These are phyloP conservation scores for Gambusia yucatana DNA, from an alignment of 2,797 vertebrate genomes.

Conservation along the genomic window DNA sequence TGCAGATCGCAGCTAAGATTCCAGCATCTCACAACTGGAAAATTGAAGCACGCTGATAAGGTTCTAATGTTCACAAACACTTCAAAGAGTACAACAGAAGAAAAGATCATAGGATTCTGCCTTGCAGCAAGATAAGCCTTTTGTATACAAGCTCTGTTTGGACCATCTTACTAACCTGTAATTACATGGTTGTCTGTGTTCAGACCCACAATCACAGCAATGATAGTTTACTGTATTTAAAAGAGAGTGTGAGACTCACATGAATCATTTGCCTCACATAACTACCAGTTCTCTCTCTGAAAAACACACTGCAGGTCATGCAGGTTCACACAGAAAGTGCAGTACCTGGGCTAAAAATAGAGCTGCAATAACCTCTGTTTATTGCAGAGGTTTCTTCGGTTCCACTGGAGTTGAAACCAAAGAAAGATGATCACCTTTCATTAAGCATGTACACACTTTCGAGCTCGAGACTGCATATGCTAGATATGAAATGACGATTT, in stretches of 20 bases:
- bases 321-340: background rate
- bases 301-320: conserved; percentile 6
- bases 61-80: background rate
- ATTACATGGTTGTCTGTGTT: conserved; percentile 49
- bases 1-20: too few relatives aligned
- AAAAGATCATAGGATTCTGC: background rate
- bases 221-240: conserved; percentile 27
- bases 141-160: conserved; percentile 34
- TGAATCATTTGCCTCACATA: conserved; percentile 15
- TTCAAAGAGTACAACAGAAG: background rate
- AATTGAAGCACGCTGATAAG: background rate
- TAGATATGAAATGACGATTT: background rate
- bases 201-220: conserved; percentile 61
- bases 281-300: conserved; percentile 23
- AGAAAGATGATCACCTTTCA: background rate
- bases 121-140: conserved; percentile 24
- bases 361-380: background rate
- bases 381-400: too few relatives aligned
- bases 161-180: conserved; percentile 47
- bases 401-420: background rate
- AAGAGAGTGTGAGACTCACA: background rate
- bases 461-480: background rate
- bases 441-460: background rate
- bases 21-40: background rate
- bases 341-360: background rate